A percentile compares a stretch with the other conserved stretches of the same genome.
These are phyloP conservation scores for Oreochromis grahami DNA, from an alignment of 2,797 vertebrate genomes.

Conservation along the genomic window DNA sequence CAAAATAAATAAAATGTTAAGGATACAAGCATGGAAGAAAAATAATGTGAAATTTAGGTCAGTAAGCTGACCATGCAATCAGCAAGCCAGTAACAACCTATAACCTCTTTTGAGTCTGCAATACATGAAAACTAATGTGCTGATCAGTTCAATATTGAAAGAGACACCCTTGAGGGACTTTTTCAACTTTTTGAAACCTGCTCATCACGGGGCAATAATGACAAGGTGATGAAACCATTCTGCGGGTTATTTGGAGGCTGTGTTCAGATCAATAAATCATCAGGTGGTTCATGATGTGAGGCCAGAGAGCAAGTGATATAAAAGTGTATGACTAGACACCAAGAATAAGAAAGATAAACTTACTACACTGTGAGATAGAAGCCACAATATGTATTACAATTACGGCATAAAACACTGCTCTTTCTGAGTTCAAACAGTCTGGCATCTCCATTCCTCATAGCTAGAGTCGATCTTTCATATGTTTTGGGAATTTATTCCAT, in stretches of 20 bases:
- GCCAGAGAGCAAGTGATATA: constrained; percentile 44
- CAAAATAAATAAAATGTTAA: neutral
- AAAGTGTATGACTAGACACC: constrained; percentile 31
- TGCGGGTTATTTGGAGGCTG: constrained; percentile 74
- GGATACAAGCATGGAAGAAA: neutral
- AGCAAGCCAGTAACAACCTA: constrained; percentile 32
- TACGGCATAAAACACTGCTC: constrained; percentile 28
- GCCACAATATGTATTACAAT: constrained; percentile 37
- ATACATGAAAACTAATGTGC: constrained; percentile 57
- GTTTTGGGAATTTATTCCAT: constrained; percentile 56
- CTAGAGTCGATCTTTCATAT: constrained; percentile 42
- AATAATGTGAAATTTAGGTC: constrained; percentile 17
- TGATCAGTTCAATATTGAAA: constrained; percentile 59
- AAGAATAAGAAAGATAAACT: constrained; percentile 26
- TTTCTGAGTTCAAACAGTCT: constrained; percentile 22
- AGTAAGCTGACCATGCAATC: constrained; percentile 28
- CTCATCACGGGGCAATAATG: constrained; percentile 74
- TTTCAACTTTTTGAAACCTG: constrained; percentile 50
- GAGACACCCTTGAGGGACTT: constrained; percentile 59
- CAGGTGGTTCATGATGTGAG: constrained; percentile 63
- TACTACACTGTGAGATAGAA: neutral
- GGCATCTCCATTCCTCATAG: constrained; percentile 34
- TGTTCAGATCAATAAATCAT: constrained; percentile 80
- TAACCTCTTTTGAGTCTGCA: constrained; percentile 38
- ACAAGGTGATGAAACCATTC: constrained; percentile 76